A percentile compares a stretch with the other conserved stretches of the same genome.
Conservation (phyloP, 2,113 vertebrate species). For the Oryzias celebensis region DNA sequence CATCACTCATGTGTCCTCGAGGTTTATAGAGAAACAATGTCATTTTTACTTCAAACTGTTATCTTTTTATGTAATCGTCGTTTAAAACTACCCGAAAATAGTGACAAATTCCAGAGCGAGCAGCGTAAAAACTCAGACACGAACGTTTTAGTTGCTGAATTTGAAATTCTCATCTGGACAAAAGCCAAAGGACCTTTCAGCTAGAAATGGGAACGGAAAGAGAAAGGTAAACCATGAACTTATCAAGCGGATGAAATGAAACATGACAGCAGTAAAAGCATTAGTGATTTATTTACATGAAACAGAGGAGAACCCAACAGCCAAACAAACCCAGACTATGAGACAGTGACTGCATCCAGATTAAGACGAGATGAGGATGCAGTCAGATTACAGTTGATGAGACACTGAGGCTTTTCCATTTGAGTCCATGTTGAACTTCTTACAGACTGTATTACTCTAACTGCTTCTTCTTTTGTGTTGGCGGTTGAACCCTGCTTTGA, state of each 20-base stretch:
- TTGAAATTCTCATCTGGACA: neutral
- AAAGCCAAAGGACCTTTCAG: neutral
- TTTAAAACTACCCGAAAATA: neutral
- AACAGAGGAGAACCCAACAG: slow-evolving; percentile 11
- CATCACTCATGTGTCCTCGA: too few species aligned
- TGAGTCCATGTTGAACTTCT: too few species aligned
- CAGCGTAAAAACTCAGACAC: neutral
- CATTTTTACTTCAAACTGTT: neutral
- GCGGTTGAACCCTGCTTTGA: too few species aligned
- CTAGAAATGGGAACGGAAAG: neutral
- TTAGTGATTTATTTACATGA: slow-evolving; percentile 10
- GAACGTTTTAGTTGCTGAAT: neutral
- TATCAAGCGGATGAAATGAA: neutral
- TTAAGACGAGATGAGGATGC: slow-evolving; percentile 28
- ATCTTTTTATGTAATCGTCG: neutral
- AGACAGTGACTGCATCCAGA: slow-evolving; percentile 2
- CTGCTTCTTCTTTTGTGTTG: too few species aligned
- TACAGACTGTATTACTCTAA: too few species aligned
- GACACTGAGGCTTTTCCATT: slow-evolving; percentile 21
- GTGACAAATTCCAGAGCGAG: neutral
- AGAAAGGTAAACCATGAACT: neutral
- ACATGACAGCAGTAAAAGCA: slow-evolving; percentile 6
- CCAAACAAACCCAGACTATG: slow-evolving; percentile 17
- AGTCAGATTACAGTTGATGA: slow-evolving; percentile 51
- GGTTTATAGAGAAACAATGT: neutral